These are phyloP conservation scores for Pseudoatta argentina DNA, from an alignment of 1,140 invertebrate species.

Conservation along the genomic window DNA sequence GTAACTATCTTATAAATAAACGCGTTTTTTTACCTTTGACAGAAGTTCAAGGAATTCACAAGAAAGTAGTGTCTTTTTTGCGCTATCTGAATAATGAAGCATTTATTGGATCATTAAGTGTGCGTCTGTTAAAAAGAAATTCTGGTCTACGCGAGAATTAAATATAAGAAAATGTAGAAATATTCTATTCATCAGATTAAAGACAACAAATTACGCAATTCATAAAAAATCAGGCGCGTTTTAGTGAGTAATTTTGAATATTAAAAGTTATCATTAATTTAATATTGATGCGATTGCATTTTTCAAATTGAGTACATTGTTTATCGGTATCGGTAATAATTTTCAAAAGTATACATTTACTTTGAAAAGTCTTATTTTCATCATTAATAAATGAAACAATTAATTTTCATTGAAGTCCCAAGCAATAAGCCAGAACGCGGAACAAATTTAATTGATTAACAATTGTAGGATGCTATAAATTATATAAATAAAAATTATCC, in stretches of 20 bases:
- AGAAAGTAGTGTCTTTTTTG: conserved; percentile 54
- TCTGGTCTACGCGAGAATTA: neutral
- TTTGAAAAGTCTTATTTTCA: neutral
- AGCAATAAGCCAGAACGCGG: neutral
- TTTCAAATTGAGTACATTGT: conserved; percentile 13
- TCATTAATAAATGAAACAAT: neutral
- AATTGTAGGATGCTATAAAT: neutral
- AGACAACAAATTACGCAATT: conserved; percentile 7
- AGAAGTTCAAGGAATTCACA: conserved; percentile 37
- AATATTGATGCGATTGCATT: neutral
- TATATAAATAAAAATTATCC: neutral
- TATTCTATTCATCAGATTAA: conserved; percentile 22
- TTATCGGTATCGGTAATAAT: neutral
- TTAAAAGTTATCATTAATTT: conserved; percentile 20
- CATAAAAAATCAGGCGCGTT: neutral
- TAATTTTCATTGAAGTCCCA: conserved; percentile 15
- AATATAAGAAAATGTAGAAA: neutral
- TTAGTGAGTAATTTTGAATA: neutral
- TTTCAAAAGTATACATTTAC: neutral
- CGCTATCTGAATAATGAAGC: conserved; percentile 68
- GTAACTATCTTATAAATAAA: conserved; percentile 15
- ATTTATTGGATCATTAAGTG: conserved; percentile 65
- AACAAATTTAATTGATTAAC: conserved; percentile 22
- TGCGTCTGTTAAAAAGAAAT: conserved; percentile 18
- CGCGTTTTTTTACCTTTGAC: neutral